Evolutionary conservation across 1,140 invertebrate genomes (phyloP).

Genomic region (Uloborus diversus): DNA sequence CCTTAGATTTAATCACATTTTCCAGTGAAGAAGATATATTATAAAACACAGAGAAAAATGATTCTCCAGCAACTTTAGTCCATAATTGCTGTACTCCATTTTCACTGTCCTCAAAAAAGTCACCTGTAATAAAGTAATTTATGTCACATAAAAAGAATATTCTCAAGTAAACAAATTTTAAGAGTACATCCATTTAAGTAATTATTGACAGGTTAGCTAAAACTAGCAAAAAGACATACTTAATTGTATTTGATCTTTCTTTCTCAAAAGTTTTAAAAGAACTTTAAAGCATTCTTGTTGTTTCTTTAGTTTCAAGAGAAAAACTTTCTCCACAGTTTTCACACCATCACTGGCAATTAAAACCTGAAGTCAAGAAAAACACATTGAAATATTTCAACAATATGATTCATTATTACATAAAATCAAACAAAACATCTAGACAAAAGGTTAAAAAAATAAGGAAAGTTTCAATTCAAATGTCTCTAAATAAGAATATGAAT

Average conservation of each 20-base stretch:
- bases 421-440: not conserved
- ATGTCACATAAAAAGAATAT: not conserved
- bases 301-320: conserved; percentile 9
- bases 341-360: not conserved
- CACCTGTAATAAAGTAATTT: not conserved
- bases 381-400: not conserved
- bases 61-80: conserved; percentile 13
- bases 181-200: not conserved
- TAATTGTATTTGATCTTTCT: not conserved
- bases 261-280: conserved; percentile 9
- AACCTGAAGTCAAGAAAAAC: not conserved
- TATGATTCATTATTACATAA: not conserved
- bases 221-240: not conserved
- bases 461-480: not conserved
- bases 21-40: conserved; percentile 37
- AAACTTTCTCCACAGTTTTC: conserved; percentile 15
- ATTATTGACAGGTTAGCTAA: not conserved
- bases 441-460: not conserved
- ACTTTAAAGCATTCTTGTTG: not conserved
- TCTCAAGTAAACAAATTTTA: not conserved
- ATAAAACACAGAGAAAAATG: conserved; percentile 8
- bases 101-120: conserved; percentile 30
- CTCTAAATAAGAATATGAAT: no score
- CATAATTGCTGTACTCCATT: conserved; percentile 12
- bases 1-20: conserved; percentile 32